phyloP scores from a whole-genome alignment of 2,888 invertebrate genomes.

The Lamellibrachia columna region DNA sequence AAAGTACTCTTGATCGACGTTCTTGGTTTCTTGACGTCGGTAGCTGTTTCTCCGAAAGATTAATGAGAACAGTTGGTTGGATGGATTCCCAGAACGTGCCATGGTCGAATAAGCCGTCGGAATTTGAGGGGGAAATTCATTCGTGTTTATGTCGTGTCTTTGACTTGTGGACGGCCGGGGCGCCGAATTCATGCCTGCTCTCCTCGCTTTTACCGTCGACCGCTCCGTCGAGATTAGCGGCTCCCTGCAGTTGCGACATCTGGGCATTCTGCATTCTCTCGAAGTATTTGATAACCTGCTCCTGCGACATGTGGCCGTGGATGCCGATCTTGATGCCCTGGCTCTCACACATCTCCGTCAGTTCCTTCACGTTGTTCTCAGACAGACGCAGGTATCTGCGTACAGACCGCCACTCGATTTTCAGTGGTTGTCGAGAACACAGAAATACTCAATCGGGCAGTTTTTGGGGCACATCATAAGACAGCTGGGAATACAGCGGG shows the following conservation, averaged over 20 bases:
- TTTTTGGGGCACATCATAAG: no score
- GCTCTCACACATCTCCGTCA: slow-evolving; percentile 46
- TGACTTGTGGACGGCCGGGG: not conserved
- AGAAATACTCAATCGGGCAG: no score
- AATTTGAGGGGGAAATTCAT: no score
- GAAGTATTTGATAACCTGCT: slow-evolving; percentile 28
- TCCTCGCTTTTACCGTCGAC: not conserved
- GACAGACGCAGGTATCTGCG: slow-evolving; percentile 49
- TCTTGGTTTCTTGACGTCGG: no score
- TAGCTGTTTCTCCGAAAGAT: no score
- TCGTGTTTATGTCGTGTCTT: no score
- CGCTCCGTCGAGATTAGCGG: not conserved
- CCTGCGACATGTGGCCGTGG: slow-evolving; percentile 44
- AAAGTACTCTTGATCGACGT: no score
- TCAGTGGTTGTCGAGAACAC: no score
- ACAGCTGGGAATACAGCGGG: no score
- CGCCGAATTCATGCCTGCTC: not conserved
- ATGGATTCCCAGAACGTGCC: no score
- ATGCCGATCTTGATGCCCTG: slow-evolving; percentile 49
- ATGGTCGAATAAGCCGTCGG: no score
- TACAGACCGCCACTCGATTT: not conserved
- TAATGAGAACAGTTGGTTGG: no score
- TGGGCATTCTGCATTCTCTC: not conserved
- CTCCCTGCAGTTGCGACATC: not conserved
- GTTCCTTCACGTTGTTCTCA: slow-evolving; percentile 44